Conservation (phyloP, 2,888 invertebrate species). For the Didymodactylos carnosus region DNA sequence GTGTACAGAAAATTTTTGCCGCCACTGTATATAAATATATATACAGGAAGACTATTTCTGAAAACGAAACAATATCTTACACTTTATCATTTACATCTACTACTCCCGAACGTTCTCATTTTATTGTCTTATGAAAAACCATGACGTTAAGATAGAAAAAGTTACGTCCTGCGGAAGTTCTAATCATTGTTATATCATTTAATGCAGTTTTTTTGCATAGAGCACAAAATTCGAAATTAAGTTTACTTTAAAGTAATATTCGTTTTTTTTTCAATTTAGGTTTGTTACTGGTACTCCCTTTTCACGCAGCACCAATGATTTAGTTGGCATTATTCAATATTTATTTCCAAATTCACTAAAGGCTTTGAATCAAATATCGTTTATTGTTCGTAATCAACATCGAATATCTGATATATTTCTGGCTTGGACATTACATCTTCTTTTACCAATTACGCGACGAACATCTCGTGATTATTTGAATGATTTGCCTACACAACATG, state of each 20-base stretch:
- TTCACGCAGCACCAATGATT: constrained; percentile 41
- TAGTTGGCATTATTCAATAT: constrained; percentile 34
- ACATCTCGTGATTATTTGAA: neutral
- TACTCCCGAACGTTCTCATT: no score
- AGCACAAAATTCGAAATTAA: no score
- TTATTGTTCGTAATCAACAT: neutral
- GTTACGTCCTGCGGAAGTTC: no score
- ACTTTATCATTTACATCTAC: no score
- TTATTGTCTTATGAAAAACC: no score
- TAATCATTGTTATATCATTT: no score
- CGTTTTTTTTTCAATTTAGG: constrained; percentile 37
- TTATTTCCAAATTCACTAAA: neutral
- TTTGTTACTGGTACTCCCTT: constrained; percentile 51
- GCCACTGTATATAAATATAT: no score
- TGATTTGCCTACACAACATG: neutral
- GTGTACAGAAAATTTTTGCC: no score
- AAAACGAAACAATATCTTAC: no score
- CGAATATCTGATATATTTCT: neutral
- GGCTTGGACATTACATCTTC: neutral
- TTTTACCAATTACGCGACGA: neutral
- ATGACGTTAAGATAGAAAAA: no score
- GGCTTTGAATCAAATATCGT: neutral
- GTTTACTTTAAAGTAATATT: neutral
- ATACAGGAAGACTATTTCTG: no score
- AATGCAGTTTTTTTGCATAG: no score